These are phyloP conservation scores for Microcebus lehilahytsara DNA, from an alignment of 2,113 vertebrate species.

Conservation along the genomic window DNA sequence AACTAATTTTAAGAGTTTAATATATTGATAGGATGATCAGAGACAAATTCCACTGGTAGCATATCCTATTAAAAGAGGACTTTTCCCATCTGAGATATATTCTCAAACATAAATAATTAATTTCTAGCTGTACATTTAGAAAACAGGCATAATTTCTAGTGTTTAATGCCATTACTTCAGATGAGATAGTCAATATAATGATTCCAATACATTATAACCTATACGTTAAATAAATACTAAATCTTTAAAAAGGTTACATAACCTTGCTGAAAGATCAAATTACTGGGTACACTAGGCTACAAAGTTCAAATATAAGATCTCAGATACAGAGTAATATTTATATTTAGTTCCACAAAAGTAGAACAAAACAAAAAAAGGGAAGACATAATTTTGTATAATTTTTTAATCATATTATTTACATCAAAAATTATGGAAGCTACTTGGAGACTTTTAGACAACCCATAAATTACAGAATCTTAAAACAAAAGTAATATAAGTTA, in stretches of 20 bases:
- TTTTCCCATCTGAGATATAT: background rate
- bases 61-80: background rate
- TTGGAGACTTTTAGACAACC: background rate
- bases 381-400: background rate
- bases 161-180: background rate
- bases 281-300: background rate
- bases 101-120: background rate
- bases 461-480: background rate
- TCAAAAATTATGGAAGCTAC: slow-evolving; percentile 17
- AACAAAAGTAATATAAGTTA: background rate
- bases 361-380: background rate
- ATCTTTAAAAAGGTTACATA: slow-evolving; percentile 46
- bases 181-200: background rate
- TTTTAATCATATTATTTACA: background rate
- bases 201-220: slow-evolving; percentile 16
- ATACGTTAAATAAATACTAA: slow-evolving; percentile 33
- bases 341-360: background rate
- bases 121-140: background rate
- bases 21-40: background rate
- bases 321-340: background rate
- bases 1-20: slow-evolving; percentile 15
- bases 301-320: slow-evolving; percentile 34
- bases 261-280: slow-evolving; percentile 36
- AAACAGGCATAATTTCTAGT: background rate
- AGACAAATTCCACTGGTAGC: background rate